Evolutionary conservation across 92 coral and sea anemone genomes (phyloP), one percentile per base, ranked within the genome.

Genomic region (Heteractis magnifica): DNA sequence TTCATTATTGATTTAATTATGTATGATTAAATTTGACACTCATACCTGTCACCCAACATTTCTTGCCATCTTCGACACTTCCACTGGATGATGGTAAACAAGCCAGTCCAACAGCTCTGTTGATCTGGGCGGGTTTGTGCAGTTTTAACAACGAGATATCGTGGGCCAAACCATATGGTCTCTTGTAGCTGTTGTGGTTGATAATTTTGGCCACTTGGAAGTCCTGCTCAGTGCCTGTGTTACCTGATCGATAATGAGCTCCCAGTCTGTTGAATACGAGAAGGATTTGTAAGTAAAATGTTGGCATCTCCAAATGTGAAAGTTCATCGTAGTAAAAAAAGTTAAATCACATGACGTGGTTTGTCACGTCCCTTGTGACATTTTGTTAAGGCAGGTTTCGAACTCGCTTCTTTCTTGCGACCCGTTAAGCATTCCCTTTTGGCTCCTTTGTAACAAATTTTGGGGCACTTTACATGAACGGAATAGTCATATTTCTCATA

Each of bases 81-180:
- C 84, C 84, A 81, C 73, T 52, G 15, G 79, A 74, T 19, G 26
- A 64, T 50, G 86, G 79, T 19, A 82, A 59, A 49, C 86, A 82
- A 26, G 79, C 79, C 10, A 82, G 73, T 59, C 65, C 62, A 14
- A 72, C 79, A 15, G 56, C 86, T 20, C 52, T 83, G 84, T 83
- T 78, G 49, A 88, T 41, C 7, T 77, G 68, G 49, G 90, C 87
- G n/a, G 90, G 90, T 8, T 77, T 84, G 78, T 72, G 34, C 51
- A 88, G 90, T 70, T 88, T 88, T 15, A 88, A 82, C 14, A 88
- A 73, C 4, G 90, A 60, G 52, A 88, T 78, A 44, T 88, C 90
- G 14, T 88, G 84, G 1, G 90, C 87, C 82, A 82, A 77, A 4
- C 87, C 78, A 60, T 77, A 78, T 8, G 90, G 90, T n/a, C 79